Evolutionary conservation across 2,113 vertebrate species (phyloP).

Genomic region (Erythrocercus mccallii): DNA sequence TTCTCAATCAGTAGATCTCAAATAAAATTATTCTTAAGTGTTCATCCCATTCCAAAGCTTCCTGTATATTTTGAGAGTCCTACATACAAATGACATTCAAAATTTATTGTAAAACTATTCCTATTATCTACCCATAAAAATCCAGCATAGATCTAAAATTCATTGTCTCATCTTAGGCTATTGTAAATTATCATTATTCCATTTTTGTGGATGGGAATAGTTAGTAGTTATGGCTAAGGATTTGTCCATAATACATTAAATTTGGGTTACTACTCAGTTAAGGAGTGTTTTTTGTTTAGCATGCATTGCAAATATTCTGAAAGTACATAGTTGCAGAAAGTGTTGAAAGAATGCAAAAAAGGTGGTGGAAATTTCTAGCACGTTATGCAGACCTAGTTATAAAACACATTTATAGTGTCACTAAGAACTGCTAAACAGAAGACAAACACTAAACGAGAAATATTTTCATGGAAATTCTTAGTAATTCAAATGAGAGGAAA

Average conservation of each 20-base stretch:
- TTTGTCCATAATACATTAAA: neutral
- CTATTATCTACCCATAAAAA: neutral
- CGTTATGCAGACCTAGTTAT: neutral
- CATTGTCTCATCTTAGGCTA: neutral
- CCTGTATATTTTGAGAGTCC: neutral
- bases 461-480: neutral
- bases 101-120: neutral
- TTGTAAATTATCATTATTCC: neutral
- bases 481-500: neutral
- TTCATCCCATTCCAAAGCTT: neutral
- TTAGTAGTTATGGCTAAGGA: neutral
- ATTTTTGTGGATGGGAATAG: neutral
- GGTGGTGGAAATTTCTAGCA: neutral
- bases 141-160: neutral
- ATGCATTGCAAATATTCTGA: neutral
- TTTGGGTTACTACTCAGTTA: neutral
- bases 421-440: neutral
- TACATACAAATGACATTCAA: neutral
- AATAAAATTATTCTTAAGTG: neutral
- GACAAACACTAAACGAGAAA: neutral
- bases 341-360: neutral
- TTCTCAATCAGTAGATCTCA: constrained; percentile 23
- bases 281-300: neutral
- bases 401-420: neutral
- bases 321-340: neutral